A percentile compares a stretch with the other conserved stretches of the same genome.
Conservation (phyloP, 2,888 invertebrate species). For the Nomada flava region DNA sequence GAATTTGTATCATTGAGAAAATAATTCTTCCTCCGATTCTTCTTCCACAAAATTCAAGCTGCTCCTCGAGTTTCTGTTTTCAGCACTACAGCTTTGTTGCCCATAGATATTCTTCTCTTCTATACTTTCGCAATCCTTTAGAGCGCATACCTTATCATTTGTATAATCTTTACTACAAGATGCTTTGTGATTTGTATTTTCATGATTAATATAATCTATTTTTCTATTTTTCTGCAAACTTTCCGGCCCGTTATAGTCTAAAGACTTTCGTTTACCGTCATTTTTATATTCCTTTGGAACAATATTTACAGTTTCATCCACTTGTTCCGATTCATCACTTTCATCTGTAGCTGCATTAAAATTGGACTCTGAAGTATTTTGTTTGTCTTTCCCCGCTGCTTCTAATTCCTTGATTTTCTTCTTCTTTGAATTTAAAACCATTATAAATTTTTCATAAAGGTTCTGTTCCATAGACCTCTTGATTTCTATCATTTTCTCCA, state of each 20-base stretch:
- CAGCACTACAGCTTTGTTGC: not conserved
- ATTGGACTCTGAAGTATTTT: not conserved
- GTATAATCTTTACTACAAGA: not conserved
- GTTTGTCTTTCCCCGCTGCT: slow-evolving; percentile 40
- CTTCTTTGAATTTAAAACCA: slow-evolving; percentile 76
- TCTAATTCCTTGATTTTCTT: slow-evolving; percentile 70
- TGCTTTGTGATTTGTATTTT: slow-evolving; percentile 4
- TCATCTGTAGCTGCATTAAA: slow-evolving; percentile 41
- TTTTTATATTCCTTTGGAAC: not conserved
- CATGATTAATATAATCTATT: not conserved
- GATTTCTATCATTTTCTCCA: slow-evolving; percentile 60
- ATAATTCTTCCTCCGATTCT: slow-evolving; percentile 62
- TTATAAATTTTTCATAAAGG: slow-evolving; percentile 71
- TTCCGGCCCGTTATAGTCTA: not conserved
- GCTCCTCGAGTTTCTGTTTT: not conserved
- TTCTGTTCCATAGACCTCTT: slow-evolving; percentile 71
- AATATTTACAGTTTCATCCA: not conserved
- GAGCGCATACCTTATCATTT: not conserved
- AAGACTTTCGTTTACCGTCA: slow-evolving; percentile 17
- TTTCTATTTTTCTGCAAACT: not conserved
- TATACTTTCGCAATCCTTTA: not conserved
- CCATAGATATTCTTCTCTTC: not conserved
- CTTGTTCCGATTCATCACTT: slow-evolving; percentile 25
- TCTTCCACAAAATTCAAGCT: slow-evolving; percentile 36
- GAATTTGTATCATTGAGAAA: slow-evolving; percentile 38